Evolutionary conservation across 2,888 invertebrate species (phyloP).

Genomic region (Plusia festucae): DNA sequence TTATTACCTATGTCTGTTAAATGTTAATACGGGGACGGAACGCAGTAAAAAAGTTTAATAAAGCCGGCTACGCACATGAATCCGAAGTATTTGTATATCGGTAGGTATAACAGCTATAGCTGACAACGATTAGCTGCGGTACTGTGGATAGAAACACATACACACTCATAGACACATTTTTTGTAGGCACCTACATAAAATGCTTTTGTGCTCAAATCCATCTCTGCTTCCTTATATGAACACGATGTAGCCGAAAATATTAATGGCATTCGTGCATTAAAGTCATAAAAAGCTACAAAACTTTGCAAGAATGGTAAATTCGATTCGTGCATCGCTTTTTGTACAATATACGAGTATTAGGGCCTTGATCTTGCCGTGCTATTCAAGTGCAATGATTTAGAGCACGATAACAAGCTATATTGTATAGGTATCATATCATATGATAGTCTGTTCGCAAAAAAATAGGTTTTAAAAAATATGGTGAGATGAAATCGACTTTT

Average conservation of each 20-base stretch:
- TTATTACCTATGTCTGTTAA: conserved; percentile 65
- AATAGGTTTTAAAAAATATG: too few species aligned
- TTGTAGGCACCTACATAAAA: too few species aligned
- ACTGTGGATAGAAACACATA: neutral
- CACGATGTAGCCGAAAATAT: conserved; percentile 12
- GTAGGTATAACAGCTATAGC: neutral
- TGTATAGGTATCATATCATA: too few species aligned
- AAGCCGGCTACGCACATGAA: conserved; percentile 7
- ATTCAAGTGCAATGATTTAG: conserved; percentile 35
- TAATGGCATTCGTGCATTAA: conserved; percentile 22
- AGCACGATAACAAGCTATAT: conserved; percentile 13
- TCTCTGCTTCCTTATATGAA: neutral
- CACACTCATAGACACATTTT: too few species aligned
- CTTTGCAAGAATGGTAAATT: conserved; percentile 22
- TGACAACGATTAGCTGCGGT: neutral
- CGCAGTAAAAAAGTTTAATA: conserved; percentile 18
- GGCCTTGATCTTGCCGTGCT: conserved; percentile 42
- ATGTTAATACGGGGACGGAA: conserved; percentile 57
- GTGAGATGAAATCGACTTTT: too few species aligned
- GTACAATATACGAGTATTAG: neutral
- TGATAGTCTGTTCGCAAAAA: too few species aligned
- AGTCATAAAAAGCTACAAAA: conserved; percentile 14
- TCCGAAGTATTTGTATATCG: neutral
- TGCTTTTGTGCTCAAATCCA: too few species aligned
- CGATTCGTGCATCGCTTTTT: conserved; percentile 10